Evolutionary conservation across 2,888 invertebrate genomes (phyloP), one percentile per base, ranked within the genome.

Genomic region (Magallana nippona): DNA sequence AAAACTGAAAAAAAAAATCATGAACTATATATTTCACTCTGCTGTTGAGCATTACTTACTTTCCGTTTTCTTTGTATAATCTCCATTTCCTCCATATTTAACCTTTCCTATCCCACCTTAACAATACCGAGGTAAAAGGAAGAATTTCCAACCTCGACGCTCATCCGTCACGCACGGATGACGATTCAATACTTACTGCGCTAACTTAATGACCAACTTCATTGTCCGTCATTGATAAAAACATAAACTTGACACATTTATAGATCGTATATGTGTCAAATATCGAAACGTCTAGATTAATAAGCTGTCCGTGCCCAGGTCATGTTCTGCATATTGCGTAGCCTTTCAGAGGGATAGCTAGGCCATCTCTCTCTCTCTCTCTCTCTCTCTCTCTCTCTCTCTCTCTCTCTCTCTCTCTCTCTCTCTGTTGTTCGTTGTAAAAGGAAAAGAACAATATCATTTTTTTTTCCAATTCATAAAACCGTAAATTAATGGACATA

Each of bases 251-350:
- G 71, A 71, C 71, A 71, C 71, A 71, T 71, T 71, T 71, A 71
- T 71, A 15, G 71, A 71, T 32, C 15, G 71, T 71, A 71, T 27
- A 71, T 27, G 71, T 71, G 71, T 71, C 71, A 71, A 71, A 71
- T 27, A 27, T 27, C 71, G 63, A 5, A 71, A 71, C 71, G 22
- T 32, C 71, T 15, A 15, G 22, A 32, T 71, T 32, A 27, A 71
- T 71, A 22, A 11, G 60, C 19, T 19, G 19, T 60, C 17, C n/a
- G 19, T 19, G 32, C 3, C 27, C 27, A 32, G 15, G 27, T 32
- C 15, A 27, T 22, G 13, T 27, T 27, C 15, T 27, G 22, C 27
- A 63, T 71, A 15, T 22, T 60, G 17, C 60, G 15, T n/a, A n/a
- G 1, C n/a, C 2, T 19, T n/a, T 60, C 3, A 1, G 10, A 17